phyloP scores from a whole-genome alignment of 2,113 vertebrate species.

The Stomatorhinus ivindoensis region DNA sequence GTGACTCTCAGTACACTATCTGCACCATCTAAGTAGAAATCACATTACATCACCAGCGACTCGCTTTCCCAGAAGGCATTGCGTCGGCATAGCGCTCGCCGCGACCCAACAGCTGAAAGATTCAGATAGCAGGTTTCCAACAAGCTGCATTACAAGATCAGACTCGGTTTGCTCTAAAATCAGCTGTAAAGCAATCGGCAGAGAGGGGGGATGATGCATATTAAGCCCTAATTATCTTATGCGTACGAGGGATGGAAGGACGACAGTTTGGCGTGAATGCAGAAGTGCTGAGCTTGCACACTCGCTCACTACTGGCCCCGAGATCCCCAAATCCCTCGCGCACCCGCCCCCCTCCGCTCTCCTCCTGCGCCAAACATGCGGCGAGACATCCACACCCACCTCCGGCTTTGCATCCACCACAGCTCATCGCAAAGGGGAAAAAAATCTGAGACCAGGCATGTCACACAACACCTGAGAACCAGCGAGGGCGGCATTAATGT shows the following conservation, averaged over 20 bases:
- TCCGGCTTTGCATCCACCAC: not conserved
- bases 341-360: not conserved
- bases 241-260: not conserved
- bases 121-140: not conserved
- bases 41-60: conserved; percentile 9
- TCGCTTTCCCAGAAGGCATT: not conserved
- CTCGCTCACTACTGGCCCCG: not conserved
- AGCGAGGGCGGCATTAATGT: not conserved
- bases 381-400: conserved; percentile 5
- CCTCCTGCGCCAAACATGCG: not conserved
- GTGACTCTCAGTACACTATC: not conserved
- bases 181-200: not conserved
- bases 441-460: not conserved
- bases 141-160: not conserved
- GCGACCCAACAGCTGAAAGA: not conserved
- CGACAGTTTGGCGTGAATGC: not conserved
- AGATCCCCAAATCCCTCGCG: conserved; percentile 3
- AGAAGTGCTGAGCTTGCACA: not conserved
- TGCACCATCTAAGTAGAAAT: not conserved
- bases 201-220: not conserved
- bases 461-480: not conserved
- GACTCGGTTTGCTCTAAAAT: not conserved
- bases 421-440: not conserved
- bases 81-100: not conserved
- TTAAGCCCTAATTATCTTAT: not conserved